Conservation (phyloP, 2,888 invertebrate species). For the Athrips mouffetella region DNA sequence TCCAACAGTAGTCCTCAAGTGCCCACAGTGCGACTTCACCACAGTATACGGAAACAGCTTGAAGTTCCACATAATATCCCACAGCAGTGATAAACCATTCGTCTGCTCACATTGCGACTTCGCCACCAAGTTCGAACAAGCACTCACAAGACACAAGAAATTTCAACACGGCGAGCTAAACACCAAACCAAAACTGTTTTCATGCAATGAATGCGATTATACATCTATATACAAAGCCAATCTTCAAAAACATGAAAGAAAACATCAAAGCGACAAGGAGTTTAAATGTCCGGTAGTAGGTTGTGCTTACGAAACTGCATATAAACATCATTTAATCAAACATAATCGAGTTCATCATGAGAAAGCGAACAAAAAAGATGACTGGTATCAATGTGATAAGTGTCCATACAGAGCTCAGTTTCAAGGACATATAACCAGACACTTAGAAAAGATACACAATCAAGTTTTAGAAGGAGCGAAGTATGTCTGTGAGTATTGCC, state of each 20-base stretch:
- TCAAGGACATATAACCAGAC: conserved; percentile 43
- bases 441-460: conserved; percentile 54
- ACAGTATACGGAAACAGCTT: conserved; percentile 48
- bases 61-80: conserved; percentile 39
- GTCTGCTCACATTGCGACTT: conserved; percentile 43
- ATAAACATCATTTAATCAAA: conserved; percentile 38
- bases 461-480: conserved; percentile 42
- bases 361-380: not conserved
- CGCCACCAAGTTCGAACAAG: conserved; percentile 44
- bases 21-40: conserved; percentile 45
- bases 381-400: conserved; percentile 31
- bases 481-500: conserved; percentile 47
- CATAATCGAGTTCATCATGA: conserved; percentile 36
- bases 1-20: conserved; percentile 27
- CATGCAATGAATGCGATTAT: conserved; percentile 38
- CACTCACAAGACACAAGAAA: conserved; percentile 40
- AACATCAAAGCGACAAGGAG: conserved; percentile 32
- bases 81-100: conserved; percentile 37
- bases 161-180: not conserved
- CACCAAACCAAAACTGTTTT: conserved; percentile 27
- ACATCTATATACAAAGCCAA: conserved; percentile 33
- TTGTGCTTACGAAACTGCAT: conserved; percentile 38
- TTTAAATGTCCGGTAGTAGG: conserved; percentile 37
- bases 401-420: conserved; percentile 33
- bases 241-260: conserved; percentile 27